Evolutionary conservation across 2,888 invertebrate species (phyloP), one percentile per base, ranked within the genome.

Genomic region (Dynastes tityus): DNA sequence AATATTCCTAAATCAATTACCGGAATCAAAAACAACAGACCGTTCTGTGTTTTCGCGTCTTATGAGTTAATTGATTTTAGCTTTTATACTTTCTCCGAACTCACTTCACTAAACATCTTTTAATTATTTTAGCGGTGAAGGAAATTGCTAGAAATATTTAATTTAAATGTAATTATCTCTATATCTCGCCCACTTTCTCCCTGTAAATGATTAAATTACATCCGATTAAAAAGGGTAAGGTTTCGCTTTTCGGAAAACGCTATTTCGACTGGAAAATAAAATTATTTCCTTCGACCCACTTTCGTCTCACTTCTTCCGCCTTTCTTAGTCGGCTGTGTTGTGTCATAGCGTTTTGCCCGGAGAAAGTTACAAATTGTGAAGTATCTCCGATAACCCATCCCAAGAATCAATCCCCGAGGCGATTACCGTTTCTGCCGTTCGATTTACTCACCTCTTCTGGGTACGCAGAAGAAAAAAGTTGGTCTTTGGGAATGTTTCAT

Each of bases 71-170:
- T 73, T 73, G 40, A 61, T 61, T 73, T 40, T 22, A 73, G 40
- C 40, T 29, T 58, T 61, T 61, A 45, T 61, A 74, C 27, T 74
- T 40, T 13, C 13, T 8, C 22, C 49, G n/a, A 45, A 27, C 22
- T 63, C 6, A 61, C 13, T 74, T 27, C 45, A 74, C 40, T 58
- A 53, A 22, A 55, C 53, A 55, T 32, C 71, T 29, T n/a, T 55
- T 73, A 73, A 73, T 73, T 61, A 45, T 61, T 58, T 13, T 61
- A 55, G 40, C 58, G 58, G 58, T 22, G 22, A 40, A 45, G 37
- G 58, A 73, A 73, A 73, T 58, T 58, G 22, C 73, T 73, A 73
- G 73, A 73, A 73, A 37, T 32, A 51, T 71, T 55, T 55, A 70
- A 70, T 73, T 58, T 73, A 73, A 58, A 61, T 61, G 40, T 73